These are phyloP conservation scores for Stichodactyla helianthus DNA, from an alignment of 64 coral and sea anemone genomes.

Conservation along the genomic window DNA sequence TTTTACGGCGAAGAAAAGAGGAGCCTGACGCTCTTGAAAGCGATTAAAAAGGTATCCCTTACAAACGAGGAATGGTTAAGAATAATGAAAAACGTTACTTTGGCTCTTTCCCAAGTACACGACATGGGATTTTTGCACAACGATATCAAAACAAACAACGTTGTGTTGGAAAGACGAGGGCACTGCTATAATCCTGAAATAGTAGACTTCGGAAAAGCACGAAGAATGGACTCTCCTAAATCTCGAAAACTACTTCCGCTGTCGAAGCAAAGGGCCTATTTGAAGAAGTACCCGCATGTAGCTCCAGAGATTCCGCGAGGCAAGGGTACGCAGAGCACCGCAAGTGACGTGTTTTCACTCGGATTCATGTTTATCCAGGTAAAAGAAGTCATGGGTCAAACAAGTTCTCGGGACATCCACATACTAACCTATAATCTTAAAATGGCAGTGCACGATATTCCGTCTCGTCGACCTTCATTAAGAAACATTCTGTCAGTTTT, in stretches of 20 bases:
- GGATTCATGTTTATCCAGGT: background rate
- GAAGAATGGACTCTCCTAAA: background rate
- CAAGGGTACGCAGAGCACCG: background rate
- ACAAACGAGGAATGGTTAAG: conserved; percentile 30
- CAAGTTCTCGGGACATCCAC: background rate
- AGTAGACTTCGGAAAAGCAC: conserved; percentile 26
- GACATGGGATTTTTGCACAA: conserved; percentile 47
- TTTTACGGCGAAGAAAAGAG: conserved; percentile 35
- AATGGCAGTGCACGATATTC: background rate
- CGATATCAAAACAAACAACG: conserved; percentile 54
- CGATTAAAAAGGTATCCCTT: conserved; percentile 13
- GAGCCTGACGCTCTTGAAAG: conserved; percentile 19
- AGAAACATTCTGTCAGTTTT: background rate
- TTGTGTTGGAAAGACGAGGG: conserved; percentile 4
- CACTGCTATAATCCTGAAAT: background rate
- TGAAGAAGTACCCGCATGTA: conserved; percentile 24
- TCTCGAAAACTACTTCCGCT: background rate
- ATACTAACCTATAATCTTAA: background rate
- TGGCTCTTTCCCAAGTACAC: no score
- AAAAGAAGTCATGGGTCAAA: background rate
- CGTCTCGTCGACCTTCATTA: background rate
- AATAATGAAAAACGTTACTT: conserved; percentile 17
- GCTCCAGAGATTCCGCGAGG: conserved; percentile 10
- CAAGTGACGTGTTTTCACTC: conserved; percentile 25
- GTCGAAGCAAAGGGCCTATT: background rate